These are phyloP conservation scores for Reinhardtius hippoglossoides DNA, from an alignment of 2,113 vertebrate species.

Conservation along the genomic window DNA sequence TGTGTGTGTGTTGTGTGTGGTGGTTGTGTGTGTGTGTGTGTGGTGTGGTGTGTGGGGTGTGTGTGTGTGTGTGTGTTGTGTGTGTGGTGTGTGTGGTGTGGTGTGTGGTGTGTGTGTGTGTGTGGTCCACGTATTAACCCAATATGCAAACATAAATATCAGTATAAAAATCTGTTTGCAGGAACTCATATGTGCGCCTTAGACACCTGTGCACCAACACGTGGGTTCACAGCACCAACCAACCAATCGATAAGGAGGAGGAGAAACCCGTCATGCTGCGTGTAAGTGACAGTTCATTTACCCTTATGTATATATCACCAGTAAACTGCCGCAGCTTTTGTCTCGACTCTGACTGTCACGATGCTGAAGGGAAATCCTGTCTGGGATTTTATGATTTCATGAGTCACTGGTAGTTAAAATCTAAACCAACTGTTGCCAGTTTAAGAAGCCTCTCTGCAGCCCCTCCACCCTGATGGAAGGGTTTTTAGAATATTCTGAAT, in stretches of 20 bases:
- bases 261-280: constrained; percentile 98
- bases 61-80: too few relatives aligned
- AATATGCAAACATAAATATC: background rate
- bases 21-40: too few relatives aligned
- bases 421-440: background rate
- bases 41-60: too few relatives aligned
- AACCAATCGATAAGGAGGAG: constrained; percentile 98
- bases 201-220: constrained; percentile 99
- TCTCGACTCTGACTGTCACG: background rate
- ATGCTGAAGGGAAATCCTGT: constrained; percentile 8
- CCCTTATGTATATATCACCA: background rate
- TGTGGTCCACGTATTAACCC: too few relatives aligned
- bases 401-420: background rate
- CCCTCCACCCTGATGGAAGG: too few relatives aligned
- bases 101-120: too few relatives aligned
- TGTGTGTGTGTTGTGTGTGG: too few relatives aligned
- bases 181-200: constrained; percentile 97
- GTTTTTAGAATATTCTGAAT: background rate
- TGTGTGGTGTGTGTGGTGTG: too few relatives aligned
- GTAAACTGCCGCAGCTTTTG: background rate
- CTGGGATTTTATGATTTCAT: background rate
- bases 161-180: constrained; percentile 62
- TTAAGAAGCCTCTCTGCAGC: background rate
- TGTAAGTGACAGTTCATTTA: constrained; percentile 75
- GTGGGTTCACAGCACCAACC: constrained; percentile 99